Evolutionary conservation across 2,797 vertebrate genomes (phyloP).

Genomic region (Halcyon badia): DNA sequence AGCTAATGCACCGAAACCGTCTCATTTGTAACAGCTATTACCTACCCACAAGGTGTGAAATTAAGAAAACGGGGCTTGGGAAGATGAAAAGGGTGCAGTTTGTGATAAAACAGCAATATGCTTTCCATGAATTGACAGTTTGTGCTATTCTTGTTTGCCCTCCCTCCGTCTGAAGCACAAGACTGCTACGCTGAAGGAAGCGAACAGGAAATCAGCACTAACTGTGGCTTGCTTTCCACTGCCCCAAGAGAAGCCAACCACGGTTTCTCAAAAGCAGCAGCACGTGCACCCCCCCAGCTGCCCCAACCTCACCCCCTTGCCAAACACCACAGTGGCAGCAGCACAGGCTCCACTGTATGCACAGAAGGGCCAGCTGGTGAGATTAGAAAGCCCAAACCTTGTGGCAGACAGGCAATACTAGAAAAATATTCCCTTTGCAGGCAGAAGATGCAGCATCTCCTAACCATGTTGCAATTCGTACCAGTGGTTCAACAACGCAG

Average conservation of each 20-base stretch:
- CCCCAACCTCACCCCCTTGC: neutral
- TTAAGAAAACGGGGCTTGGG: neutral
- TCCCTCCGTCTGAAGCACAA: neutral
- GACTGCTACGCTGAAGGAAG: neutral
- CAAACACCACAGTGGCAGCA: neutral
- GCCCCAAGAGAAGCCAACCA: neutral
- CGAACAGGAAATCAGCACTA: neutral
- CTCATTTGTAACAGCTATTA: neutral
- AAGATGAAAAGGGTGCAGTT: neutral
- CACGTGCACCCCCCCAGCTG: neutral
- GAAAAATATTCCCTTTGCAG: neutral
- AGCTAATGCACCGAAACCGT: neutral
- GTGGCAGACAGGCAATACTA: too few species aligned
- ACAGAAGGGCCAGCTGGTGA: neutral
- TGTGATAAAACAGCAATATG: neutral
- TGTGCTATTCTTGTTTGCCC: neutral
- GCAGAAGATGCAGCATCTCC: neutral
- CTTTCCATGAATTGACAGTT: neutral
- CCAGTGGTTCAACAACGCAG: neutral
- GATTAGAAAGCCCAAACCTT: neutral
- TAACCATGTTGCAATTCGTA: accelerated
- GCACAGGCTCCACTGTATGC: neutral
- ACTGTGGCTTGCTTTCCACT: neutral
- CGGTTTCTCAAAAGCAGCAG: neutral
- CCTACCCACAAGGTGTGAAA: neutral